phyloP scores from a whole-genome alignment of 1,140 invertebrate species.

The Zaprionus inermis region DNA sequence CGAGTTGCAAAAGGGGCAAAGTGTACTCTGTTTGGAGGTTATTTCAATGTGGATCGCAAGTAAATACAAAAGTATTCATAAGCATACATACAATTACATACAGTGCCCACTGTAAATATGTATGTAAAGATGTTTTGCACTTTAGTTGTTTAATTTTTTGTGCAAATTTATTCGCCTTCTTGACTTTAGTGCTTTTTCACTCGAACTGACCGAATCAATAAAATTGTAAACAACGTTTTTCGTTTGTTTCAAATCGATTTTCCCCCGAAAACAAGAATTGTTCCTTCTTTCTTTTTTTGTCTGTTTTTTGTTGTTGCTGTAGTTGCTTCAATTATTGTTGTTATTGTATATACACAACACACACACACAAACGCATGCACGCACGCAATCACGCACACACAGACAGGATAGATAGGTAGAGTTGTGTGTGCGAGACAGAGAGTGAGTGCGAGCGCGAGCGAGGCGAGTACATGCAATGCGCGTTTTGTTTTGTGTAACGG shows the following conservation, averaged over 20 bases:
- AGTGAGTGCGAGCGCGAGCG: constrained; percentile 1
- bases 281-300: constrained; percentile 33
- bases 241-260: constrained; percentile 67
- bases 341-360: constrained; percentile 62
- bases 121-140: constrained; percentile 3
- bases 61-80: constrained; percentile 1
- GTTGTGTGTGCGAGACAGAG: constrained; percentile 13
- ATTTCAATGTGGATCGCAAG: constrained; percentile 18
- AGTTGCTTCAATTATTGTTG: constrained; percentile 60
- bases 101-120: constrained; percentile 6
- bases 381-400: constrained; percentile 24
- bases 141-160: neutral
- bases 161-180: neutral
- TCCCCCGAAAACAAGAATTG: constrained; percentile 51
- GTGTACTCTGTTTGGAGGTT: neutral
- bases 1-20: too few relatives aligned
- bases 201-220: constrained; percentile 59
- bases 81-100: neutral
- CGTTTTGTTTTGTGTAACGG: constrained; percentile 44
- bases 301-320: constrained; percentile 45
- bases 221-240: constrained; percentile 73
- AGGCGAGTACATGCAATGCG: constrained; percentile 27
- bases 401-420: constrained; percentile 11
- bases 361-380: constrained; percentile 25
- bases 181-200: constrained; percentile 9